These are phyloP conservation scores for Schizopygopsis pylzovi DNA, from an alignment of 2,797 vertebrate genomes.

Conservation along the genomic window DNA sequence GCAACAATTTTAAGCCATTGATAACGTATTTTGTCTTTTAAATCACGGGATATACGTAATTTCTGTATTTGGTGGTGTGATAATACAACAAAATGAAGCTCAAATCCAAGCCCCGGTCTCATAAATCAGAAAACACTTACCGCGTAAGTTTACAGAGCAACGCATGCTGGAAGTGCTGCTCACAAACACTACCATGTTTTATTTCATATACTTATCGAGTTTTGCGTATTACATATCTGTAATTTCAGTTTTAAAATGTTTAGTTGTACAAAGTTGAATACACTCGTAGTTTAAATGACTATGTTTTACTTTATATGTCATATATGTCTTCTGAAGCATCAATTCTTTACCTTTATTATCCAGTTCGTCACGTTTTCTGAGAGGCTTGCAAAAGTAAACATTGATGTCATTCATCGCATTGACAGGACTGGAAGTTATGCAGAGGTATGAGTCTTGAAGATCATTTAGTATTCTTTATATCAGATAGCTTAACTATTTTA, in stretches of 20 bases:
- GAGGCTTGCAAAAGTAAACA: conserved; percentile 93
- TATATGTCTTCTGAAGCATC: not conserved
- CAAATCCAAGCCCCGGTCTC: conserved; percentile 87
- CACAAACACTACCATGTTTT: not conserved
- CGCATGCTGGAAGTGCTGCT: not conserved
- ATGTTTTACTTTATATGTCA: not conserved
- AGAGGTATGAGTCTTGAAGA: conserved; percentile 81
- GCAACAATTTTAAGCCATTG: conserved; percentile 57
- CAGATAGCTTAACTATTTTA: too few relatives aligned
- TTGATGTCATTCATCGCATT: conserved; percentile 95
- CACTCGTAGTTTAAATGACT: not conserved
- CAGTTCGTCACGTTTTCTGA: conserved; percentile 98
- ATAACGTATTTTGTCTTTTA: conserved; percentile 41
- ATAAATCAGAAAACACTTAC: conserved; percentile 91
- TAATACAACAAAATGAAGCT: conserved; percentile 83
- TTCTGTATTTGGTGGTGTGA: not conserved
- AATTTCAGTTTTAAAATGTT: not conserved
- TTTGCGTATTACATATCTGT: not conserved
- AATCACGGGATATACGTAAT: not conserved
- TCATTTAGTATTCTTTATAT: not conserved
- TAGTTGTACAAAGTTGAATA: not conserved
- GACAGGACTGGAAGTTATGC: conserved; percentile 88
- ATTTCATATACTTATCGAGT: not conserved
- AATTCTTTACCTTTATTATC: not conserved
- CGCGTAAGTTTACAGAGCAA: conserved; percentile 80